Conservation (phyloP, 2,113 vertebrate genomes). For the Amazona guildingii region DNA sequence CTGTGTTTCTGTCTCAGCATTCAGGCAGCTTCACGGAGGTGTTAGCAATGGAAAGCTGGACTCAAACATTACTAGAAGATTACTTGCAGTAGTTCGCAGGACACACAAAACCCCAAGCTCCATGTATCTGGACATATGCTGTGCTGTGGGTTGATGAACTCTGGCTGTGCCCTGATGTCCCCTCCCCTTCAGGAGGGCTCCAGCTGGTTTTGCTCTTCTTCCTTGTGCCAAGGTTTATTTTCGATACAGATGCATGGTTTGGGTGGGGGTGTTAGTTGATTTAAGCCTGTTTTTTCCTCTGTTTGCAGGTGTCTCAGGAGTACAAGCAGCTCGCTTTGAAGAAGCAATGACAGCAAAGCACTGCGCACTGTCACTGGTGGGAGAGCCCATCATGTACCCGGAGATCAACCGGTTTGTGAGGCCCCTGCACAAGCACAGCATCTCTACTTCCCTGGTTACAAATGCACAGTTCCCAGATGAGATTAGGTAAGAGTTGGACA, state of each 20-base stretch:
- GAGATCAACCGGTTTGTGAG: conserved; percentile 88
- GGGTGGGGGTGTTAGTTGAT: background rate
- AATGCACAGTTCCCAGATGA: conserved; percentile 94
- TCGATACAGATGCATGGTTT: background rate
- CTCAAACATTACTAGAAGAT: background rate
- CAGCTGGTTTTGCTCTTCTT: background rate
- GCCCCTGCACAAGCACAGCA: conserved; percentile 82
- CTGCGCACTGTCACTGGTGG: conserved; percentile 94
- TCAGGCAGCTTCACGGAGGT: background rate
- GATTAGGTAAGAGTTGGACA: conserved; percentile 81
- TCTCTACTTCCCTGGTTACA: conserved; percentile 96
- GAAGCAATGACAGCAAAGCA: conserved; percentile 87
- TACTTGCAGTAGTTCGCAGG: background rate
- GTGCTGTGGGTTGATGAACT: background rate
- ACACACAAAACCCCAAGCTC: background rate
- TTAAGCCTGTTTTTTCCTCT: background rate
- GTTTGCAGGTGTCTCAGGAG: conserved; percentile 86
- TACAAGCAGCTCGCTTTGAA: conserved; percentile 81
- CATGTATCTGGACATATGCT: accelerated
- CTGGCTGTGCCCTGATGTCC: background rate
- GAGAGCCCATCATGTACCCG: conserved; percentile 97
- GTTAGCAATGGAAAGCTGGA: background rate
- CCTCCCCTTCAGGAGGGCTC: background rate
- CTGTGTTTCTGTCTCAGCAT: background rate
- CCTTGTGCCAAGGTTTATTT: background rate